A percentile compares a stretch with the other conserved stretches of the same genome.
These are phyloP conservation scores for Caranx melampygus DNA, from an alignment of 2,113 vertebrate species.

Conservation along the genomic window DNA sequence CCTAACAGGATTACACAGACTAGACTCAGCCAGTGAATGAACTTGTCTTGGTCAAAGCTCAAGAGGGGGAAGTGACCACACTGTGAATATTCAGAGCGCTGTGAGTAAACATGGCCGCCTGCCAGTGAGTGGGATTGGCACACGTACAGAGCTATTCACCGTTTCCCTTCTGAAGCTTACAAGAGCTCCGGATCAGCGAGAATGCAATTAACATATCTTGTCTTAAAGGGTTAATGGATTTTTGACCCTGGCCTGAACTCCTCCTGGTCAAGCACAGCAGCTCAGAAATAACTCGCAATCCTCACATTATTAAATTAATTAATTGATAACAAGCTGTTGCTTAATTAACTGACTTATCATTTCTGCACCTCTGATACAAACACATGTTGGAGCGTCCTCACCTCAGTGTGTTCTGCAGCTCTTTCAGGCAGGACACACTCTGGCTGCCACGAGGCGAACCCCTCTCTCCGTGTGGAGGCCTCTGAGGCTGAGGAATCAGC, in stretches of 20 bases:
- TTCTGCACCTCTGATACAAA: neutral
- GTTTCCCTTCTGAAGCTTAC: conserved; percentile 18
- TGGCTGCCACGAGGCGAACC: conserved; percentile 74
- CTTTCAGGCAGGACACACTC: conserved; percentile 87
- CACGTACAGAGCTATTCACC: conserved; percentile 21
- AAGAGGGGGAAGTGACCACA: conserved; percentile 36
- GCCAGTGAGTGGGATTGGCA: conserved; percentile 46
- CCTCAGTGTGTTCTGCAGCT: conserved; percentile 89
- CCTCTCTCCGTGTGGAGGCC: conserved; percentile 68
- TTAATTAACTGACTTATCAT: neutral
- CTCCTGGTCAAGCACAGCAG: neutral
- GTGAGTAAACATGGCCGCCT: neutral
- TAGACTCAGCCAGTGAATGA: conserved; percentile 21
- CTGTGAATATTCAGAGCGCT: conserved; percentile 9
- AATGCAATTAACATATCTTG: conserved; percentile 7
- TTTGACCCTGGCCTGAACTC: neutral
- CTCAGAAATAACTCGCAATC: too few species aligned
- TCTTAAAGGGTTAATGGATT: neutral
- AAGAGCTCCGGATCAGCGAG: conserved; percentile 34
- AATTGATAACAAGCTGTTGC: neutral
- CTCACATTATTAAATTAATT: neutral
- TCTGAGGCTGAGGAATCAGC: conserved; percentile 67
- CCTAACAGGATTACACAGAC: conserved; percentile 53
- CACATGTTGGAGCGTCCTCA: conserved; percentile 71
- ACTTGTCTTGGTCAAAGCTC: neutral